A percentile compares a stretch with the other conserved stretches of the same genome.
Conservation (phyloP, 2,797 vertebrate genomes). For the Chelon labrosus region DNA sequence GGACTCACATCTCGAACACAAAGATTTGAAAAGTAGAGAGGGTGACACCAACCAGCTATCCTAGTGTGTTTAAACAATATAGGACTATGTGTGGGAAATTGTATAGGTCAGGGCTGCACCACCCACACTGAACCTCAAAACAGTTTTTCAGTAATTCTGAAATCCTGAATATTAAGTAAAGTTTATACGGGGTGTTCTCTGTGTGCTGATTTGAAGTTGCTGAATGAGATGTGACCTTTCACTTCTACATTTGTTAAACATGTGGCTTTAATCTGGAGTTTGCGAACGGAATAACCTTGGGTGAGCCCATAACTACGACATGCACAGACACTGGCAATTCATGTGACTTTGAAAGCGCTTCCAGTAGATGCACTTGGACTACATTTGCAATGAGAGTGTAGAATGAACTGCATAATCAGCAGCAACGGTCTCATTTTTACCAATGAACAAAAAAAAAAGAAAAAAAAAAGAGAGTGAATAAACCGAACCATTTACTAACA, state of each 20-base stretch:
- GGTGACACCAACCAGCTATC: too few species aligned
- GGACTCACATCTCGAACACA: too few species aligned
- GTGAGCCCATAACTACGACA: background rate
- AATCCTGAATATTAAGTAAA: too few species aligned
- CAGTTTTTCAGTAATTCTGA: too few species aligned
- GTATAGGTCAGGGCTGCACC: too few species aligned
- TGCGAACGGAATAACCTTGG: conserved; percentile 1
- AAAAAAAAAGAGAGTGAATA: background rate
- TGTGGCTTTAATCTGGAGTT: background rate
- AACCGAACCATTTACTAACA: conserved; percentile 9
- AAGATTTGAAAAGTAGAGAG: too few species aligned
- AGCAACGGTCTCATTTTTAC: too few species aligned
- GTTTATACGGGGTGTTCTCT: background rate
- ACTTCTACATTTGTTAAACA: too few species aligned
- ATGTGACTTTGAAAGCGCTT: conserved; percentile 12
- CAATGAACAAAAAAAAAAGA: background rate
- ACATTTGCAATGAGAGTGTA: background rate
- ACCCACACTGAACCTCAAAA: too few species aligned
- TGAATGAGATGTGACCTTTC: conserved; percentile 16
- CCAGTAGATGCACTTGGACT: background rate
- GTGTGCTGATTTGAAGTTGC: background rate
- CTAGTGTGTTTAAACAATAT: too few species aligned
- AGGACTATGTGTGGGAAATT: too few species aligned
- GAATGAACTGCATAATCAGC: background rate
- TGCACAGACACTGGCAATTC: background rate